Evolutionary conservation across 2,797 vertebrate species (phyloP).

Genomic region (Cirrhinus mrigala): DNA sequence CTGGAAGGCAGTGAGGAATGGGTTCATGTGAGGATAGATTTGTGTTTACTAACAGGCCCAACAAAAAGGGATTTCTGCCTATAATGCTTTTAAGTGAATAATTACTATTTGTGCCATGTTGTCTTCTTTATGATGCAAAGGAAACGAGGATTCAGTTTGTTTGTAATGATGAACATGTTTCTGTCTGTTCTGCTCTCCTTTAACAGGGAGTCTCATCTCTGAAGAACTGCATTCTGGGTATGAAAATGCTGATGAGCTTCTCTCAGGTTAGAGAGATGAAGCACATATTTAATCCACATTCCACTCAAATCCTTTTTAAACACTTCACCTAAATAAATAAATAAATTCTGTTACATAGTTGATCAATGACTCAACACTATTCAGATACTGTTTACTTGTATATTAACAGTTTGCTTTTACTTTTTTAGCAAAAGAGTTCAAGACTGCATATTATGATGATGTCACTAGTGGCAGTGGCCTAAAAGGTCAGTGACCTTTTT

Average conservation of each 20-base stretch:
- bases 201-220: conserved; percentile 31
- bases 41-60: too few relatives aligned
- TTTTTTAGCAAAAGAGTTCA: neutral
- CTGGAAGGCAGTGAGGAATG: too few relatives aligned
- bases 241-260: conserved; percentile 37
- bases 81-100: neutral
- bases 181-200: neutral
- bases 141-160: neutral
- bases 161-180: conserved; percentile 16
- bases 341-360: too few relatives aligned
- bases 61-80: neutral
- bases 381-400: too few relatives aligned
- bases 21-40: too few relatives aligned
- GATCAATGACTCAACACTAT: too few relatives aligned
- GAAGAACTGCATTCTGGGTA: conserved; percentile 52
- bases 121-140: neutral
- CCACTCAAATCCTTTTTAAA: too few relatives aligned
- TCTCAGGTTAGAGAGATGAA: conserved; percentile 19
- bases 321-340: too few relatives aligned
- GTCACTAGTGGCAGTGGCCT: neutral
- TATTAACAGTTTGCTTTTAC: too few relatives aligned
- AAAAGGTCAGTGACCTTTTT: neutral
- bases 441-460: conserved; percentile 30
- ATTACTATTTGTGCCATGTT: neutral
- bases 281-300: fast-evolving